phyloP scores from a whole-genome alignment of 1,140 invertebrate species.

The Dysdera silvatica region DNA sequence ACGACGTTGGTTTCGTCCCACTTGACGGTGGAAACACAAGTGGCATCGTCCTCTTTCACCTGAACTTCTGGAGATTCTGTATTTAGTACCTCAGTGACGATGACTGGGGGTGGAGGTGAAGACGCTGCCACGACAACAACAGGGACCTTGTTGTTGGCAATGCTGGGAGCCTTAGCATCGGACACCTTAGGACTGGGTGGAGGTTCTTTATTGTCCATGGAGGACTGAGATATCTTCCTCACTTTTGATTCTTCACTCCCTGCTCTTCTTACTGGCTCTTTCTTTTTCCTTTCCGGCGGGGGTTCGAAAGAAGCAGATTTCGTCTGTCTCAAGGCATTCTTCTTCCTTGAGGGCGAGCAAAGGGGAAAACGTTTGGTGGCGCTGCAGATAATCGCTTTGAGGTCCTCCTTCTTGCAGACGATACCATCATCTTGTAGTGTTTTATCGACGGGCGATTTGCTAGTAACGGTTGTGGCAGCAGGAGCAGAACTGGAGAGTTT shows the following conservation, averaged over 20 bases:
- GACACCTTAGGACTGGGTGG: too few species aligned
- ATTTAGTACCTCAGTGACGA: too few species aligned
- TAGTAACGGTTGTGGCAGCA: conserved; percentile 9
- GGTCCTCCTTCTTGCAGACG: conserved; percentile 33
- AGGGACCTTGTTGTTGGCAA: too few species aligned
- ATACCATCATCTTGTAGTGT: conserved; percentile 28
- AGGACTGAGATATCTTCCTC: background rate
- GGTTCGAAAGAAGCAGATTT: conserved; percentile 27
- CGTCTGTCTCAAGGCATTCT: conserved; percentile 18
- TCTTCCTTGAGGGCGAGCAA: conserved; percentile 8
- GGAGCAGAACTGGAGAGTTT: conserved; percentile 19
- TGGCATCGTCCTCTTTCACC: background rate
- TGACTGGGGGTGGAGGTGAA: too few species aligned
- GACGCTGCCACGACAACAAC: too few species aligned
- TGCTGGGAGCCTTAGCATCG: too few species aligned
- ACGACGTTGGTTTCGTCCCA: conserved; percentile 33
- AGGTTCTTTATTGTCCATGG: background rate
- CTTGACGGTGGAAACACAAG: conserved; percentile 21
- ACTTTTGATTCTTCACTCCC: conserved; percentile 15
- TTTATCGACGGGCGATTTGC: too few species aligned
- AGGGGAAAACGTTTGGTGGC: conserved; percentile 22
- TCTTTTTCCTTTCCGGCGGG: background rate
- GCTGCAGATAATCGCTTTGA: conserved; percentile 28
- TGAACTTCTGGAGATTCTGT: too few species aligned
- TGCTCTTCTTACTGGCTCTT: conserved; percentile 11